Evolutionary conservation across 2,797 vertebrate genomes (phyloP), one percentile per base, ranked within the genome.

Genomic region (Rhodeus uyekii): DNA sequence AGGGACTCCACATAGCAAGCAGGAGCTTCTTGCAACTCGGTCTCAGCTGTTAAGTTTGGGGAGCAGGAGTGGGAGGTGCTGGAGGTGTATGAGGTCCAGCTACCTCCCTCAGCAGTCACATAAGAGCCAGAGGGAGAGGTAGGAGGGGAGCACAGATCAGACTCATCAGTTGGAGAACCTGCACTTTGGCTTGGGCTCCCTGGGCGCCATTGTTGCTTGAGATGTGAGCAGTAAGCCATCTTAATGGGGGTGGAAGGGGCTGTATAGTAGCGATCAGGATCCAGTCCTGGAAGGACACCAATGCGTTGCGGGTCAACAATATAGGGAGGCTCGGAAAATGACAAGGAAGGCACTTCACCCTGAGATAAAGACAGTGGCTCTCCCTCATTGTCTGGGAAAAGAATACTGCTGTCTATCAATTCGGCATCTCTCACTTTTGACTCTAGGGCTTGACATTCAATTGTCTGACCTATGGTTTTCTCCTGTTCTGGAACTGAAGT

Each of bases 41-140:
- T 94, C 22, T 95, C 92, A 0, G 95, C 93, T 29, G 95, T 94
- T 80, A 96, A 90, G 88, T 97, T 97, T 0, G 97, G 96, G 2
- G 98, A 98, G 60, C 95, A 96, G 50, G 97, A 99, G 0, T 96
- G 95, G 44, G 96, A 97, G 5, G 95, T 96, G 88, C 95, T 96
- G 34, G 95, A 96, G 0, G 96, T 96, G 78, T 95, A 96, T 0
- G 96, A 97, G 2, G 95, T 93, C 96, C 97, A 97, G 88, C 98
- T 99, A 50, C 96, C 96, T 10, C 97, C 97, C 71, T 99, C 97
- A 0, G 98, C 98, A 0, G 98, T 99, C 81, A 97, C 93, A 61
- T 99, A 99, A 73, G 98, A 99, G 2, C 97, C 97, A 0, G 98
- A 98, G 10, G 97, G 97, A 0, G 97, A 99, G 1, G 97, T 96